Conservation (phyloP, 1,140 invertebrate genomes). For the Batillaria attramentaria region DNA sequence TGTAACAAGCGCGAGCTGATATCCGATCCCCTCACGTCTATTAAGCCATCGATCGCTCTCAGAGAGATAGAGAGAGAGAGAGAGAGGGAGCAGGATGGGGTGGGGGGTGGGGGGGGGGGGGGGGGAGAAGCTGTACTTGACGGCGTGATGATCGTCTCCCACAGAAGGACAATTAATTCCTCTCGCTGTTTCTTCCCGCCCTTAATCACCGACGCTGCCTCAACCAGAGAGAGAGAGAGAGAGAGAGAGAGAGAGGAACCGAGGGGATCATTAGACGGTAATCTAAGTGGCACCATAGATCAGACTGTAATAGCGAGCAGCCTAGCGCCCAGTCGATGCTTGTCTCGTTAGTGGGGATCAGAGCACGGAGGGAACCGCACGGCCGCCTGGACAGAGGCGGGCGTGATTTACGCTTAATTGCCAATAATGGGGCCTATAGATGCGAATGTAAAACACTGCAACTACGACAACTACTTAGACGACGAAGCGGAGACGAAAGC, state of each 20-base stretch:
- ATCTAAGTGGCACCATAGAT: slow-evolving; percentile 16
- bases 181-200: slow-evolving; percentile 4
- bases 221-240: not conserved
- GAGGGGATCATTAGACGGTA: slow-evolving; percentile 15
- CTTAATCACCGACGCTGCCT: slow-evolving; percentile 6
- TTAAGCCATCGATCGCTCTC: not conserved
- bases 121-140: not conserved
- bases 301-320: not conserved
- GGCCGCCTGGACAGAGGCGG: not conserved
- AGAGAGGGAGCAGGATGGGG: not conserved
- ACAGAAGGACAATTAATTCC: slow-evolving; percentile 5
- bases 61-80: not conserved
- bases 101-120: not conserved
- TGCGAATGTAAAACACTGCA: slow-evolving; percentile 5
- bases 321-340: not conserved
- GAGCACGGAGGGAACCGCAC: not conserved
- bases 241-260: no score
- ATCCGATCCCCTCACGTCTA: no score
- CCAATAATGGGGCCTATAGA: slow-evolving; percentile 8
- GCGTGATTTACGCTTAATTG: slow-evolving; percentile 16
- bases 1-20: no score
- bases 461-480: not conserved
- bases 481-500: no score
- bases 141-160: not conserved
- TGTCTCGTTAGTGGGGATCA: not conserved